These are phyloP conservation scores for Plusia festucae DNA, from an alignment of 2,888 invertebrate species.

Conservation along the genomic window DNA sequence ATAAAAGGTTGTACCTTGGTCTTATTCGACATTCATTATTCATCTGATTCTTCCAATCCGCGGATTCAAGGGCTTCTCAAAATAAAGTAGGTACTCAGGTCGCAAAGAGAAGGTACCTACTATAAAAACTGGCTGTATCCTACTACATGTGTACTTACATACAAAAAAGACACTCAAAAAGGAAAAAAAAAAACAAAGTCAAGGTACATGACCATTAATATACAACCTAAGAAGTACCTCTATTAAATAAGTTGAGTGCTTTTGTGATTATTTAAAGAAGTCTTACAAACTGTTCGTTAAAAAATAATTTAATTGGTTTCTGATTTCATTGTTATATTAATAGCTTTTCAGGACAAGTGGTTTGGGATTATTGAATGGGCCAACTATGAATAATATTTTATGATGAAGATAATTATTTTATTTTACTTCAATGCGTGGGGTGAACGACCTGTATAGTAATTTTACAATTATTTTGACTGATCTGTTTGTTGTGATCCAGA, in stretches of 20 bases:
- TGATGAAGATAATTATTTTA: too few species aligned
- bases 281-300: neutral
- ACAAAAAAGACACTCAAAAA: too few species aligned
- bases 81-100: constrained; percentile 11
- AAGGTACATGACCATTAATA: neutral
- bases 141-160: too few species aligned
- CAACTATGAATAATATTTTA: too few species aligned
- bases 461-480: neutral
- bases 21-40: constrained; percentile 47
- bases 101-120: neutral
- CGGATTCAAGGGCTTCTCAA: constrained; percentile 22
- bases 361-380: too few species aligned
- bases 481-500: too few species aligned
- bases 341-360: too few species aligned
- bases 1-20: constrained; percentile 37
- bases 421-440: neutral
- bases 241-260: neutral
- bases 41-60: constrained; percentile 43
- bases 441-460: neutral
- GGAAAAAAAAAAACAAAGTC: too few species aligned
- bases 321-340: neutral
- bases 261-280: neutral
- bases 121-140: too few species aligned
- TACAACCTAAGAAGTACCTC: neutral
- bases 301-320: too few species aligned